Evolutionary conservation across 2,888 invertebrate species (phyloP).

Genomic region (Thera obeliscata): DNA sequence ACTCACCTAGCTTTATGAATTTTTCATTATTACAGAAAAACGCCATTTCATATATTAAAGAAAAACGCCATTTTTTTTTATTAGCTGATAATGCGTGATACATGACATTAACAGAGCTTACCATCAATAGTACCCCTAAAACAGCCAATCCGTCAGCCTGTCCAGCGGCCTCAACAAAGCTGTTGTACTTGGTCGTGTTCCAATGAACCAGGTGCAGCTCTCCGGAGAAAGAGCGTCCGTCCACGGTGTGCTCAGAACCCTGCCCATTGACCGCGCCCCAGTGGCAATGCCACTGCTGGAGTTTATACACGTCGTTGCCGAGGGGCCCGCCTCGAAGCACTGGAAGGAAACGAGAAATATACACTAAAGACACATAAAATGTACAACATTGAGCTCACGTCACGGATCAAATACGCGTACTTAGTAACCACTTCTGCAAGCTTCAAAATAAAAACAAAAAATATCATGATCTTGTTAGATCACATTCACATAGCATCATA

Average conservation of each 20-base stretch:
- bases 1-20: no score
- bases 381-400: no score
- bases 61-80: no score
- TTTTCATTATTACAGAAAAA: no score
- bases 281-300: slow-evolving; percentile 97
- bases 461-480: no score
- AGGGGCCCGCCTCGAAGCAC: slow-evolving; percentile 94
- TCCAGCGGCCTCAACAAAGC: slow-evolving; percentile 92
- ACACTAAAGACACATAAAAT: no score
- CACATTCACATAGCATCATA: no score
- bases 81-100: no score
- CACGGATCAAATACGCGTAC: no score
- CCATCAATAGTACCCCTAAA: slow-evolving; percentile 93
- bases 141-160: slow-evolving; percentile 95
- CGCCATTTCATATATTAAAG: no score
- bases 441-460: no score
- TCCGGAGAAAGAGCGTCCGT: slow-evolving; percentile 95
- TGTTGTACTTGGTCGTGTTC: slow-evolving; percentile 94
- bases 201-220: slow-evolving; percentile 98
- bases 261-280: slow-evolving; percentile 94
- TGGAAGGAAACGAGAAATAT: slow-evolving; percentile 55
- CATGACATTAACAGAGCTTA: slow-evolving; percentile 60
- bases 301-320: slow-evolving; percentile 88
- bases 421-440: no score
- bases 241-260: slow-evolving; percentile 97